Percentiles rank a stretch among this genome's conserved stretches.
Evolutionary conservation across 2,113 vertebrate species (phyloP).

Genomic region (Platysteira castanea): DNA sequence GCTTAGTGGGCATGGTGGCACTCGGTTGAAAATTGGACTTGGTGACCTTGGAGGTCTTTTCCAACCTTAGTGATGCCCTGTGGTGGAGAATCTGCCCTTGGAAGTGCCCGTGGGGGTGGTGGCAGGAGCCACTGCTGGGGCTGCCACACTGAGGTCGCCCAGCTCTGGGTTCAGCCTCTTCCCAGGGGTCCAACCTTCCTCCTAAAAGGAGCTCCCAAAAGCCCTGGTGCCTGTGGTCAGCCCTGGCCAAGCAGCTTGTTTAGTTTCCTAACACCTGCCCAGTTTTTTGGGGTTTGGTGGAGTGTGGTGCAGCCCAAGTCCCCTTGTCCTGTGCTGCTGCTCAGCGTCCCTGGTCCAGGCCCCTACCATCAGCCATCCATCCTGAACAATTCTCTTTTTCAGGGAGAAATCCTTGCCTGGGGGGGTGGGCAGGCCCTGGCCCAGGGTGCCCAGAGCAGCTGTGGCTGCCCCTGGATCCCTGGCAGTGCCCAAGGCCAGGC

Average conservation of each 20-base stretch:
- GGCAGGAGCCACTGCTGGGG: neutral
- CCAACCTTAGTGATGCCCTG: neutral
- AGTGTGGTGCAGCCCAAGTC: fast-evolving
- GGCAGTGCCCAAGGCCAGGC: neutral
- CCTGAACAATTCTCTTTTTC: neutral
- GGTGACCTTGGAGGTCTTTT: neutral
- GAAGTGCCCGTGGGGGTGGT: neutral
- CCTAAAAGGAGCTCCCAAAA: neutral
- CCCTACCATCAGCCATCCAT: fast-evolving
- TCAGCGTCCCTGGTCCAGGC: neutral
- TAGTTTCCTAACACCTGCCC: too few species aligned
- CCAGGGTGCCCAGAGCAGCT: neutral
- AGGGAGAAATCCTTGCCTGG: neutral
- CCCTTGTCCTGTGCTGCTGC: neutral
- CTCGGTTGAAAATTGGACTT: neutral
- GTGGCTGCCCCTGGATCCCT: neutral
- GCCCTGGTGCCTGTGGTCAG: fast-evolving
- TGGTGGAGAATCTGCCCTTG: neutral
- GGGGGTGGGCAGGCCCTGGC: neutral
- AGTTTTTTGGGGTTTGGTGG: neutral
- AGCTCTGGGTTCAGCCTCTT: neutral
- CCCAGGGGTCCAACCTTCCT: neutral
- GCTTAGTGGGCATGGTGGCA: neutral
- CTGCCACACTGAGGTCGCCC: neutral
- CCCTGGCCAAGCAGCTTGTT: neutral